These are phyloP conservation scores for Zophobas atratus DNA, from an alignment of 1,140 invertebrate species.

Conservation along the genomic window DNA sequence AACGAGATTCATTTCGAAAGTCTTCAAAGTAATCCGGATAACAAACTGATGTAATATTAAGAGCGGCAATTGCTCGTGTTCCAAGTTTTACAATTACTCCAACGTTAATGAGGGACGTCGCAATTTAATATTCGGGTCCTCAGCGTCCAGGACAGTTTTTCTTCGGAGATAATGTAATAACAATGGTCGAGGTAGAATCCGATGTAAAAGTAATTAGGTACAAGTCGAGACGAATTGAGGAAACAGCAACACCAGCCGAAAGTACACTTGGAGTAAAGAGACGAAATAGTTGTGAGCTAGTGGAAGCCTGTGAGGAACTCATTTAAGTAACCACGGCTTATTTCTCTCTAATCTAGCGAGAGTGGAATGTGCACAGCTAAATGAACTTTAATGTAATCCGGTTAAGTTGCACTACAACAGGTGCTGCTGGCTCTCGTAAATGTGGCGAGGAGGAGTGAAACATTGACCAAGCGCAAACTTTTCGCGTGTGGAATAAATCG, in stretches of 20 bases:
- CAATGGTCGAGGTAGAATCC: constrained; percentile 39
- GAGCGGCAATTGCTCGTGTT: constrained; percentile 38
- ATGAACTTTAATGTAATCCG: constrained; percentile 53
- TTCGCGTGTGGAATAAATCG: not conserved
- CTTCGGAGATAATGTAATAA: constrained; percentile 36
- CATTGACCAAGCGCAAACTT: not conserved
- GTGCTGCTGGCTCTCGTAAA: constrained; percentile 39
- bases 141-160: constrained; percentile 9
- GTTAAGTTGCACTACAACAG: constrained; percentile 50
- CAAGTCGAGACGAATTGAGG: not conserved
- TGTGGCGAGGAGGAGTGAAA: constrained; percentile 10
- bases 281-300: constrained; percentile 15
- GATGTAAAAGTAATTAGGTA: constrained; percentile 34
- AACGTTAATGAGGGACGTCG: constrained; percentile 45
- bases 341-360: constrained; percentile 42
- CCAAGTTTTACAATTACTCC: constrained; percentile 44
- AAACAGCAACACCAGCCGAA: constrained; percentile 2
- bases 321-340: constrained; percentile 46
- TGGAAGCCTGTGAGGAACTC: constrained; percentile 17
- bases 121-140: constrained; percentile 43
- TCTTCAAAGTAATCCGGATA: constrained; percentile 37
- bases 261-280: constrained; percentile 2
- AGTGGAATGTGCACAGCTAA: constrained; percentile 49
- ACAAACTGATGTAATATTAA: constrained; percentile 48
- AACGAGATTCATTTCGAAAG: constrained; percentile 4